A percentile compares a stretch with the other conserved stretches of the same genome.
These are phyloP conservation scores for Aix galericulata DNA, from an alignment of 2,113 vertebrate genomes.

Conservation along the genomic window DNA sequence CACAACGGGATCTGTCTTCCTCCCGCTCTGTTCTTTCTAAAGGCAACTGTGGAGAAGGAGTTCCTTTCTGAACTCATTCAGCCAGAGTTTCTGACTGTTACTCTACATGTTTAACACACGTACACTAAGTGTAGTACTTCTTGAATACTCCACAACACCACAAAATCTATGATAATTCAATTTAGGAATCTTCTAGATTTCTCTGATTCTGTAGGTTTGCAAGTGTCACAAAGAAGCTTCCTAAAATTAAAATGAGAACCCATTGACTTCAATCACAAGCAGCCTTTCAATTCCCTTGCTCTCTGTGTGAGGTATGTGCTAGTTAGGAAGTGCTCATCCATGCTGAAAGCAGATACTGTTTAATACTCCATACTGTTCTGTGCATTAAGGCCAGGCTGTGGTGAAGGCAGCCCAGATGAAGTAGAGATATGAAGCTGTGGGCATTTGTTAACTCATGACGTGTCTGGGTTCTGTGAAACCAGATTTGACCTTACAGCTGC, in stretches of 20 bases:
- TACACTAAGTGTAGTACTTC: not conserved
- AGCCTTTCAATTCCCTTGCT: not conserved
- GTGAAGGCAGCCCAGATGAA: not conserved
- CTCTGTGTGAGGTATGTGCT: not conserved
- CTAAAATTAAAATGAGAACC: not conserved
- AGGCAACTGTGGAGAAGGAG: not conserved
- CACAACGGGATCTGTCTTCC: not conserved
- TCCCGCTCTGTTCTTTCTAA: not conserved
- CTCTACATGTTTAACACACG: not conserved
- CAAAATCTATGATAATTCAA: not conserved
- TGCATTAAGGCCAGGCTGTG: not conserved
- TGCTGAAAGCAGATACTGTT: not conserved
- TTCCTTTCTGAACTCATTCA: not conserved
- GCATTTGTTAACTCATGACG: not conserved
- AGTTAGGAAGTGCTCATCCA: not conserved
- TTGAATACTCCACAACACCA: fast-evolving
- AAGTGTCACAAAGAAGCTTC: not conserved
- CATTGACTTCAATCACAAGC: not conserved
- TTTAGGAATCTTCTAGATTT: not conserved
- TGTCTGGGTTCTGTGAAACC: not conserved
- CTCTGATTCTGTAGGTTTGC: not conserved
- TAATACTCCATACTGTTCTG: not conserved
- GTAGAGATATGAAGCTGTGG: not conserved
- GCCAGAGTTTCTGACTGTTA: not conserved
- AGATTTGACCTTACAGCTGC: not conserved